Base-by-base conservation (phyloP, 2,888 invertebrate species). In the Euzophera pinguis region DNA sequence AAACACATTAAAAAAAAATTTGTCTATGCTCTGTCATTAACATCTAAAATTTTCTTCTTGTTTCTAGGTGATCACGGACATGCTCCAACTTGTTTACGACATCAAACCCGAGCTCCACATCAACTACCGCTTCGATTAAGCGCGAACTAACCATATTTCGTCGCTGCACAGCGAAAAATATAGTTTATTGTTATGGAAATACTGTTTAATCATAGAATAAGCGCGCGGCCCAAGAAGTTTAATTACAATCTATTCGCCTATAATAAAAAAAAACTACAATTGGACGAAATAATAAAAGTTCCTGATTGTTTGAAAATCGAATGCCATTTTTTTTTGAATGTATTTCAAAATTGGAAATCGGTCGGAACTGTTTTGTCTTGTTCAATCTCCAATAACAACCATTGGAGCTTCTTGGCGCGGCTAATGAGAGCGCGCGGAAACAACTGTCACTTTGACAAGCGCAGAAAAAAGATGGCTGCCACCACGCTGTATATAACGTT, bases 41-140 rank as follows among this genome's bases (percentile, higher is more conserved):
- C 12, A n/a, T n/a, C 1, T 5, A 1, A 4, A 38, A 38, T n/a
- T 35, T 48, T 51, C 13, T 35, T 63, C 60, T 62, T 59, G 58
- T 61, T 90, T 82, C 5, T 87, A 95, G 95, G 95, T 96, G 32
- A 95, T 97, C 78, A 79, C 91, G 60, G 94, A 95, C 71, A 92
- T 98, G 68, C 91, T 98, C 76, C 92, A 93, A 63, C 91, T 96
- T 82, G 97, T 98, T 43, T 97, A 96, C 79, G 95, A 97, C 78
- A 98, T 99, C 81, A 95, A 96, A 84, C 97, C 98, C 3, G 96
- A 97, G 84, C 92, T 98, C 66, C 99, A 99, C 90, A 92, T 93
- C 87, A 99, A 99, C 91, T 97, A 94, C 84, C 93, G 93, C 77
- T 64, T 86, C 59, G 65, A 67, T 59, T 80, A 80, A 81, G 34